Evolutionary conservation across 1,140 invertebrate genomes (phyloP).

Genomic region (Caenorhabditis elegans): WBcel235 BX284606.5:5000501-5001000

Average conservation of each 20-base stretch:
- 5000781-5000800: neutral
- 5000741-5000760: neutral
- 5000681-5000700: conserved; percentile 55
- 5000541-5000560: conserved; percentile 64
- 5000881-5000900: neutral
- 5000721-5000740: conserved; percentile 21
- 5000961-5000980: no score
- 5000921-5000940: no score
- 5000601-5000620: conserved; percentile 49
- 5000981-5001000: no score
- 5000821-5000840: conserved; percentile 58
- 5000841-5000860: conserved; percentile 54
- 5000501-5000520: conserved; percentile 54
- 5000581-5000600: neutral
- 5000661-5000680: conserved; percentile 61
- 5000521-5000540: conserved; percentile 51
- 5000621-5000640: conserved; percentile 53
- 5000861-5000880: neutral
- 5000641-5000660: conserved; percentile 65
- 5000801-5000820: conserved; percentile 51
- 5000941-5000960: no score
- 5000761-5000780: neutral
- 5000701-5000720: conserved; percentile 61
- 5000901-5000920: no score
- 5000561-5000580: conserved; percentile 45